Percentiles rank a stretch among this genome's conserved stretches.
Evolutionary conservation across 2,113 vertebrate genomes (phyloP).

Genomic region (Aegithalos caudatus): DNA sequence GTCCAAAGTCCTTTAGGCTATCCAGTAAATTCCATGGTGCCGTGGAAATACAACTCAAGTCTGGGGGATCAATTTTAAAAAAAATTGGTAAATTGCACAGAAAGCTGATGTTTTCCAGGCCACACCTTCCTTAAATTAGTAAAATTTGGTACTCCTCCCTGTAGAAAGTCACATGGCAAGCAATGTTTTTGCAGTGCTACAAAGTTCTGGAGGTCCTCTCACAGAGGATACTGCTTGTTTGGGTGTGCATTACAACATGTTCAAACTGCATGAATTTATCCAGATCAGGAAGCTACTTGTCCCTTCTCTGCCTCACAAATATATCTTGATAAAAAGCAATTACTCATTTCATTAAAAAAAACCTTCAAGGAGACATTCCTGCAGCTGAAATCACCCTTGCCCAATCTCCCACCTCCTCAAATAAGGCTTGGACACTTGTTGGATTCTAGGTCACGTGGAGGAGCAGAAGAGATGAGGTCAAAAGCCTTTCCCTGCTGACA

Average conservation of each 20-base stretch:
- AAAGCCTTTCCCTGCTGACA: neutral
- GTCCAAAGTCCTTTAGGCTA: neutral
- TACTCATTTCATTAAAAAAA: neutral
- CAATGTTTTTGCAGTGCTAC: neutral
- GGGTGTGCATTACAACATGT: neutral
- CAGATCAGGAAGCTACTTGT: neutral
- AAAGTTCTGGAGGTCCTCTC: neutral
- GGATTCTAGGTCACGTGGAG: rapidly evolving
- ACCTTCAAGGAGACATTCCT: neutral
- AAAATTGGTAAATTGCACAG: neutral
- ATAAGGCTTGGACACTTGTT: neutral
- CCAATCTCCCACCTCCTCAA: neutral
- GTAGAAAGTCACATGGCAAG: neutral
- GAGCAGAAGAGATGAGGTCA: neutral
- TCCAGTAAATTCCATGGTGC: neutral
- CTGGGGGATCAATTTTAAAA: neutral
- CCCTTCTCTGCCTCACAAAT: neutral
- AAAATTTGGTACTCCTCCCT: neutral
- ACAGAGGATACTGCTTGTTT: neutral
- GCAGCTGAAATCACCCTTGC: neutral
- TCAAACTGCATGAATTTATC: neutral
- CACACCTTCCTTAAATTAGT: neutral
- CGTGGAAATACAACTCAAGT: neutral
- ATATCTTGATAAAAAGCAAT: neutral
- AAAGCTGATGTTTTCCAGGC: neutral